Evolutionary conservation across 1,140 invertebrate genomes (phyloP).

Genomic region (Goniozus legneri): DNA sequence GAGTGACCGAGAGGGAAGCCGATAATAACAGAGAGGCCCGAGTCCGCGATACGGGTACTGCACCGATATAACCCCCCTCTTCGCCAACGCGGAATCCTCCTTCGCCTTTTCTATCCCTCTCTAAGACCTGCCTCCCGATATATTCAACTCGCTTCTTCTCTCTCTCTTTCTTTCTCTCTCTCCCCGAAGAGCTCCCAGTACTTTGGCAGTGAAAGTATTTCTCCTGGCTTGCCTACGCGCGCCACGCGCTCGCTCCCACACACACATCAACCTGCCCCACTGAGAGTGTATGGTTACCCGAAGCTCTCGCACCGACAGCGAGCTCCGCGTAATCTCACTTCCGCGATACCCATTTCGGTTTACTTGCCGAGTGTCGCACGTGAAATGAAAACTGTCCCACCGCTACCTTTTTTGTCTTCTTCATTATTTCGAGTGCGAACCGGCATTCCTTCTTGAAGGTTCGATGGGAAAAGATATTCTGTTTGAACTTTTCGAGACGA

Average conservation of each 20-base stretch:
- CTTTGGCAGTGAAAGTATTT: constrained; percentile 53
- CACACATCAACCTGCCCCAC: constrained; percentile 16
- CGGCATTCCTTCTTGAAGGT: no score
- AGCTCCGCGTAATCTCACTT: background rate
- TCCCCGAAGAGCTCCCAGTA: constrained; percentile 35
- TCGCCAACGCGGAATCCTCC: constrained; percentile 14
- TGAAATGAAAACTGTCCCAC: no score
- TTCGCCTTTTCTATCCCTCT: background rate
- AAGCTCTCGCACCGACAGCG: background rate
- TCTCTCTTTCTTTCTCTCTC: constrained; percentile 4
- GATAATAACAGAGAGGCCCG: constrained; percentile 23
- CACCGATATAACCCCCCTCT: constrained; percentile 31
- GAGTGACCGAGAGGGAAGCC: constrained; percentile 22
- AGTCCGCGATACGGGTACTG: constrained; percentile 31
- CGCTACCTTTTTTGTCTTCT: no score
- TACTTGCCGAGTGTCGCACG: no score
- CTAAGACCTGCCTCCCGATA: background rate
- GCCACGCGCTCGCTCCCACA: constrained; percentile 6
- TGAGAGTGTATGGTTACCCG: constrained; percentile 36
- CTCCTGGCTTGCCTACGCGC: constrained; percentile 36
- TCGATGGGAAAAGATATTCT: no score
- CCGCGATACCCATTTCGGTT: background rate
- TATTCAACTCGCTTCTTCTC: background rate
- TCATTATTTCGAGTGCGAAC: no score
- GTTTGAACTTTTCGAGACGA: no score